Base-by-base conservation (phyloP, 2,113 vertebrate genomes). In the Thalassarche chlororhynchos region DNA sequence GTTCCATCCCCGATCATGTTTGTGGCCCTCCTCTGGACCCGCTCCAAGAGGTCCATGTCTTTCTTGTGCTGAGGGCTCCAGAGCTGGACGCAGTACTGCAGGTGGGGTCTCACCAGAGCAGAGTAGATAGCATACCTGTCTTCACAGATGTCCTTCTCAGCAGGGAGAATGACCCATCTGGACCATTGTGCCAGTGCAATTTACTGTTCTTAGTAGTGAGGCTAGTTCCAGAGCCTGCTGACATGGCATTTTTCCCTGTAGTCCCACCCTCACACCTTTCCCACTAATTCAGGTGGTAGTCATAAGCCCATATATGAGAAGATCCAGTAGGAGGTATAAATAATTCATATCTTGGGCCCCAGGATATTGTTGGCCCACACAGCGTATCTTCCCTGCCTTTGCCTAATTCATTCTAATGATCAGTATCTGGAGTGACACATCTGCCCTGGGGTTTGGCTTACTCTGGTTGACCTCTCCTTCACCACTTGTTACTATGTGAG, bases 361-460 rank as follows among this genome's bases (percentile, higher is more conserved):
- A 89, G 64, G 38, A 8, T 68, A 24, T 8, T 81, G 8, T 51
- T 84, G 80, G 8, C 32, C 31, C 61, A 78, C 29, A 29, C 1
- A 24, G 9, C 12, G 0, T 57, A 10, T 52, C 14, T 81, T 87
- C 46, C 36, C 26, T 79, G 68, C 26, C n/a, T 89, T 84, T 87
- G 52, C 21, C 76, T 68, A 13, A 17, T 68, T 93, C 1, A 26
- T 75, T 71, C 19, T 74, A 11, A 8, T 60, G 46, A 8, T 51
- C 2, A 0, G 8, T 42, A 46, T 18, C 8, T 57, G 17, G 28
- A 83, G 13, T 52, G 51, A 66, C 44, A 54, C 2, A 0, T 55
- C 58, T 85, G 17, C 17, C 14, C n/a, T 88, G 23, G 18, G 19
- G 13, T 69, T 83, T 61, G 16, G 8, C 60, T 84, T 62, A 3